These are phyloP conservation scores for Rhinoderma darwinii DNA, from an alignment of 2,113 vertebrate species.

Conservation along the genomic window DNA sequence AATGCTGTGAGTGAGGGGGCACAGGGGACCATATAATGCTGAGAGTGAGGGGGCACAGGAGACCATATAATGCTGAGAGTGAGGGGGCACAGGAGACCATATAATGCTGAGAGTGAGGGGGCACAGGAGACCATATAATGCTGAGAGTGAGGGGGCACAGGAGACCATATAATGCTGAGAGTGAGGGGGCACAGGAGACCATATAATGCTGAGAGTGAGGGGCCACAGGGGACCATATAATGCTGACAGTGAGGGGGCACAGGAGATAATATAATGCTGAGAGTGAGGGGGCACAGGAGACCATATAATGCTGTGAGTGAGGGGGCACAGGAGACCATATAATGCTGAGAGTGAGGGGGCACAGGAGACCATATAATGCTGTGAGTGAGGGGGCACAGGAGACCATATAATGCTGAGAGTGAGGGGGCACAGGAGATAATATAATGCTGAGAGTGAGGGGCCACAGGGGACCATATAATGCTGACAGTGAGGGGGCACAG, in stretches of 20 bases:
- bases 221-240: too few relatives aligned
- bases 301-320: background rate
- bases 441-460: too few relatives aligned
- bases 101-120: background rate
- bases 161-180: background rate
- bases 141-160: background rate
- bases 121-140: background rate
- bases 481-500: too few relatives aligned
- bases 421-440: too few relatives aligned
- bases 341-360: too few relatives aligned
- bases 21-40: background rate
- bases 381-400: too few relatives aligned
- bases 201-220: background rate
- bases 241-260: background rate
- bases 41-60: background rate
- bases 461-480: too few relatives aligned
- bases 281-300: background rate
- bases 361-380: too few relatives aligned
- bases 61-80: background rate
- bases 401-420: too few relatives aligned
- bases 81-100: background rate
- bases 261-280: background rate
- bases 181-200: background rate
- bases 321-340: background rate
- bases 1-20: background rate